A percentile compares a stretch with the other conserved stretches of the same genome.
phyloP scores from a whole-genome alignment of 2,113 vertebrate species.

The Anoura caudifer region DNA sequence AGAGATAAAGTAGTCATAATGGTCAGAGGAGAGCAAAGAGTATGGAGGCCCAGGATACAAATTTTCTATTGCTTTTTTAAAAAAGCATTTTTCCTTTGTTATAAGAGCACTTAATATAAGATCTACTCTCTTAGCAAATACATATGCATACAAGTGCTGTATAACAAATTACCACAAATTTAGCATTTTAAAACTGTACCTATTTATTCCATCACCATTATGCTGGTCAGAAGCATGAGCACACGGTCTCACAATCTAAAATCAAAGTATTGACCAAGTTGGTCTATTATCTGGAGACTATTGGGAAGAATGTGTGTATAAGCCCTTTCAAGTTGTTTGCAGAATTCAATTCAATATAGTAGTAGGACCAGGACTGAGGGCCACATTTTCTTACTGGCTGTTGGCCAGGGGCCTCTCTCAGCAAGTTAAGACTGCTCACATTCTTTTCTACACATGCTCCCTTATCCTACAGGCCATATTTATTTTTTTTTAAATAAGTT shows the following conservation, averaged over 20 bases:
- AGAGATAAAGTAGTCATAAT: not conserved
- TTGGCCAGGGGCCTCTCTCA: not conserved
- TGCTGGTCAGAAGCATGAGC: not conserved
- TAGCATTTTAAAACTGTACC: not conserved
- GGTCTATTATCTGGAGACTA: not conserved
- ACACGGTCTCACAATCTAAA: not conserved
- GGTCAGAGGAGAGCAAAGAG: not conserved
- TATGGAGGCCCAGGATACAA: not conserved
- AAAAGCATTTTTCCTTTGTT: not conserved
- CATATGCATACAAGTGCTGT: not conserved
- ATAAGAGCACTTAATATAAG: not conserved
- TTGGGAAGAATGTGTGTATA: not conserved
- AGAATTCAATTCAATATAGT: not conserved
- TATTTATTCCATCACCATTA: not conserved
- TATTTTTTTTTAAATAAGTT: no score
- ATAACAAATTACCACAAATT: not conserved
- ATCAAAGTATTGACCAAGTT: not conserved
- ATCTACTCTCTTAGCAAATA: not conserved
- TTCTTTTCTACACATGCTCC: not conserved
- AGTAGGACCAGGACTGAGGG: not conserved
- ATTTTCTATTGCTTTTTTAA: not conserved
- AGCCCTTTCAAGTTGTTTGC: not conserved
- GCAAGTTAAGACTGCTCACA: not conserved
- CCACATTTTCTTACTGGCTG: not conserved
- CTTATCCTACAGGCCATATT: not conserved